Base-by-base conservation (phyloP, 2,888 invertebrate species). In the Drosophila koepferae region DNA sequence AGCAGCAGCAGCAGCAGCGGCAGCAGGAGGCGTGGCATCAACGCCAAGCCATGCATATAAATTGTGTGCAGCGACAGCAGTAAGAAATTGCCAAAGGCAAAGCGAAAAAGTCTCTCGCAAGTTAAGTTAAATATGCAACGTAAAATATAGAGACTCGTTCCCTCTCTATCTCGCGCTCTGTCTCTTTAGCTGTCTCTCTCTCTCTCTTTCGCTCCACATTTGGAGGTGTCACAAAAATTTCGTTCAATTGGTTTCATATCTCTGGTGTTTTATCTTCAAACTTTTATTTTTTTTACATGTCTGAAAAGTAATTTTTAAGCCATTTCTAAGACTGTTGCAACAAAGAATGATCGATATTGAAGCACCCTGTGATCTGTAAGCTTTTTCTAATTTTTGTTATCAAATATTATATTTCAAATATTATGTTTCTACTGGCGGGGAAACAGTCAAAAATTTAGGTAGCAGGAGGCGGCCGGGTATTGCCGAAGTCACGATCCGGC, bases 21-120 rank as follows among this genome's bases (percentile, higher is more conserved):
- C 48, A n/a, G n/a, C 31, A 3, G 34, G 53, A 55, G 72, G 67
- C 72, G 73, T 66, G 58, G 59, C 73, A 60, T 1, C 49, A 62
- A 28, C 44, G 34, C 55, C 55, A 54, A 72, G 40, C 65, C 66
- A 62, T 72, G 73, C 72, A 72, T 72, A 72, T 73, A 73, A 73
- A 73, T 73, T 73, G 61, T 67, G 53, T 61, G 61, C 73, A 54
- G 58, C 61, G 67, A 73, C 73, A 66, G 67, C 66, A 58, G 48
- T 20, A 72, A 72, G 56, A 38, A 65, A 72, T 60, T 36, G 55
- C 44, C 49, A 51, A 18, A 41, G 61, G 49, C 41, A 20, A 41
- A 43, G 44, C 59, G 38, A 23, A 49, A 28, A 41, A 53, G 53
- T 53, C 51, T 28, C 48, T 36, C 43, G 9, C 55, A 55, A 70